These are phyloP conservation scores for Himalopsyche japonica DNA, from an alignment of 2,888 invertebrate genomes.

Conservation along the genomic window DNA sequence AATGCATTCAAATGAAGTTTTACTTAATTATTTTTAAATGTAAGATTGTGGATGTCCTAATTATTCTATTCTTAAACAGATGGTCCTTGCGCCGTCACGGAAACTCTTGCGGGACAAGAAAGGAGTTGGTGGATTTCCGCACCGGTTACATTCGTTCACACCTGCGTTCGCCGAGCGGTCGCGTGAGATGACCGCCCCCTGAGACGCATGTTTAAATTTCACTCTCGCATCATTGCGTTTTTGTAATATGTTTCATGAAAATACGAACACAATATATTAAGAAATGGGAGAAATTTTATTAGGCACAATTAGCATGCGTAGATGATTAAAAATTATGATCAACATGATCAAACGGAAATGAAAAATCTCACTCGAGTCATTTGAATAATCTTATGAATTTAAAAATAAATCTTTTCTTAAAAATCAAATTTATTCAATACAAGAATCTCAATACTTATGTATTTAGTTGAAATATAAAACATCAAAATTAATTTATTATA, in stretches of 20 bases:
- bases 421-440: no score
- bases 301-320: not conserved
- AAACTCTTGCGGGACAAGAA: constrained; percentile 56
- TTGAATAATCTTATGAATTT: not conserved
- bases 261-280: not conserved
- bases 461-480: no score
- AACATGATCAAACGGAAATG: not conserved
- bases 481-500: no score
- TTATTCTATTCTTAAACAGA: constrained; percentile 53
- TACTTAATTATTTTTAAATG: not conserved
- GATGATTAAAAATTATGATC: not conserved
- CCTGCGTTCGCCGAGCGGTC: constrained; percentile 88
- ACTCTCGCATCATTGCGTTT: not conserved
- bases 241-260: not conserved
- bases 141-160: constrained; percentile 90
- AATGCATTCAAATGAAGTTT: no score
- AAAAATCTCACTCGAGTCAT: not conserved
- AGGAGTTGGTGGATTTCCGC: constrained; percentile 76
- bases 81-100: constrained; percentile 76
- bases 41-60: constrained; percentile 8
- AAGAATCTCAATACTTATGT: not conserved
- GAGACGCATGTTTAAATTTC: not conserved
- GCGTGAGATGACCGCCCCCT: constrained; percentile 82
- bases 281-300: not conserved
- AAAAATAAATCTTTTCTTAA: no score